Conservation (phyloP, 2,113 vertebrate species). For the Gorsachius goisagi region DNA sequence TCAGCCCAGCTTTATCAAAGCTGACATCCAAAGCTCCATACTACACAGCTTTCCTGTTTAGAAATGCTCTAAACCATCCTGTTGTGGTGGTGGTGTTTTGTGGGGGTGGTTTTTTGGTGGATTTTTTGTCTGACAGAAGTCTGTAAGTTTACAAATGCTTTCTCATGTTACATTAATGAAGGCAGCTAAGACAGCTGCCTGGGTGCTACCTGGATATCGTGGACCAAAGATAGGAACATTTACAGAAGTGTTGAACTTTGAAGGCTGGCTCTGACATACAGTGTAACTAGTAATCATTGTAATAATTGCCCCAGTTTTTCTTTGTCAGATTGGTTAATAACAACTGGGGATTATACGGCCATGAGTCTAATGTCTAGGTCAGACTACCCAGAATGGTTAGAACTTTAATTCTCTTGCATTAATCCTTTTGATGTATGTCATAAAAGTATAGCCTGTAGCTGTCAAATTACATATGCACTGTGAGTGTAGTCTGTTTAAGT, state of each 20-base stretch:
- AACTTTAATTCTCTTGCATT: background rate
- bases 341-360: background rate
- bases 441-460: slow-evolving; percentile 38
- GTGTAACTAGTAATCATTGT: background rate
- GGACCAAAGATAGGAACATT: background rate
- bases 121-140: background rate
- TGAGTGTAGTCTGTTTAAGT: slow-evolving; percentile 29
- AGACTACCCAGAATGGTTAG: background rate
- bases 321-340: background rate
- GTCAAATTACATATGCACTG: slow-evolving; percentile 46
- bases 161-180: background rate
- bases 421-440: slow-evolving; percentile 21
- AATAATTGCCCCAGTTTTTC: background rate
- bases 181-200: background rate
- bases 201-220: background rate
- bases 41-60: background rate
- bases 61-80: background rate
- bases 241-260: background rate
- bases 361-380: background rate
- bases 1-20: background rate
- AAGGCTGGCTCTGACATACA: background rate
- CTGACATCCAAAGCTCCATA: background rate
- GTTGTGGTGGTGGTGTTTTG: background rate
- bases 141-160: background rate
- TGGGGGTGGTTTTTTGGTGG: too few species aligned